These are phyloP conservation scores for Agraylea sexmaculata DNA, from an alignment of 1,140 invertebrate species.

Conservation along the genomic window DNA sequence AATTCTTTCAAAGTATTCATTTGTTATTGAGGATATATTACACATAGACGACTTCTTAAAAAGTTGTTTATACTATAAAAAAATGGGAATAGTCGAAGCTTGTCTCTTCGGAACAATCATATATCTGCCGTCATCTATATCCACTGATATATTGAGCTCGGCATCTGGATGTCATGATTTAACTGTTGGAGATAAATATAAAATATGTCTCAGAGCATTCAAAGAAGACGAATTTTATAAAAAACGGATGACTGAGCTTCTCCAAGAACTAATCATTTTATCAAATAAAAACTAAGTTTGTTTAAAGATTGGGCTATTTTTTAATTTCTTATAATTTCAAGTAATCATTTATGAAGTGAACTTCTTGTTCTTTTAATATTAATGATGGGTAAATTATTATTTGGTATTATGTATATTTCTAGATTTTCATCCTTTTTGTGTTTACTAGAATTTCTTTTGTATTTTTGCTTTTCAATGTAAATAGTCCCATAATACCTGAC, in stretches of 20 bases:
- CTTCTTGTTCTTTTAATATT: constrained; percentile 19
- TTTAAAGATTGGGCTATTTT: not conserved
- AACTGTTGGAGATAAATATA: constrained; percentile 23
- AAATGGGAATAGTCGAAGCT: constrained; percentile 28
- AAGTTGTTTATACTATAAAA: constrained; percentile 22
- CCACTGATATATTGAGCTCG: constrained; percentile 21
- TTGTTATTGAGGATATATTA: constrained; percentile 31
- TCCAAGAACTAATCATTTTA: constrained; percentile 26
- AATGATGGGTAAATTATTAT: constrained; percentile 10
- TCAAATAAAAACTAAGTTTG: not conserved
- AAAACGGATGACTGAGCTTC: constrained; percentile 25
- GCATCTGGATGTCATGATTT: constrained; percentile 28
- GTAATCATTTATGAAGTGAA: constrained; percentile 5
- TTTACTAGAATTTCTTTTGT: not conserved
- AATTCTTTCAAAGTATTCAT: constrained; percentile 26
- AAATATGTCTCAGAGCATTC: constrained; percentile 28
- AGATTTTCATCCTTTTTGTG: constrained; percentile 1
- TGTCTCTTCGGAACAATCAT: constrained; percentile 29
- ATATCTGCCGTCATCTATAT: constrained; percentile 23
- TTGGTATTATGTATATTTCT: constrained; percentile 3
- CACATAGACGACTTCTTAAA: constrained; percentile 29
- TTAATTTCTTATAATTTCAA: constrained; percentile 1
- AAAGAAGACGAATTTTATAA: constrained; percentile 26
- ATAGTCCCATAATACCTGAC: constrained; percentile 29
- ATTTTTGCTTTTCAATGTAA: constrained; percentile 13